Evolutionary conservation across 2,113 vertebrate species (phyloP).

Genomic region (Rana temporaria): DNA sequence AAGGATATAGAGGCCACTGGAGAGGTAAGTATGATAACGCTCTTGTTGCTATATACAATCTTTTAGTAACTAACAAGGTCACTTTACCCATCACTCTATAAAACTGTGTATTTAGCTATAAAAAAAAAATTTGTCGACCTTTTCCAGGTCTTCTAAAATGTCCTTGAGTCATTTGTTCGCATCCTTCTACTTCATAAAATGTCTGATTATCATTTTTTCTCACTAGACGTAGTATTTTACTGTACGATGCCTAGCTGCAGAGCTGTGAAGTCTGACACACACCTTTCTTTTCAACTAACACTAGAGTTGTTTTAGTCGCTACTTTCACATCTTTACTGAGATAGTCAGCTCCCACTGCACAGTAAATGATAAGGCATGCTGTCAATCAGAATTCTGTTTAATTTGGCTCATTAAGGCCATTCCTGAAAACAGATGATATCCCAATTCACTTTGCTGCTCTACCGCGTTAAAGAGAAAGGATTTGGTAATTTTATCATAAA

Average conservation of each 20-base stretch:
- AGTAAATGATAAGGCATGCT: conserved; percentile 33
- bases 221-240: not conserved
- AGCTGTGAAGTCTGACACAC: conserved; percentile 18
- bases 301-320: not conserved
- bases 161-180: not conserved
- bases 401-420: conserved; percentile 30
- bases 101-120: not conserved
- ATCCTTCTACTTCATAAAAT: not conserved
- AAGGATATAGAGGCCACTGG: too few species aligned
- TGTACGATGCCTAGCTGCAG: not conserved
- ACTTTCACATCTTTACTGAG: conserved; percentile 13
- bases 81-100: too few species aligned
- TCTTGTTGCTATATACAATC: too few species aligned
- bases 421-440: conserved; percentile 33
- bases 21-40: too few species aligned
- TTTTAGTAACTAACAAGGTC: too few species aligned
- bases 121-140: not conserved
- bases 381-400: conserved; percentile 34
- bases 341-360: not conserved
- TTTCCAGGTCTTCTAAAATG: not conserved
- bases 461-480: conserved; percentile 1
- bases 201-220: conserved; percentile 1
- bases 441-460: conserved; percentile 13
- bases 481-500: too few species aligned
- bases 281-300: conserved; percentile 32